Evolutionary conservation across 2,113 vertebrate species (phyloP).

Genomic region (Pungitius pungitius): DNA sequence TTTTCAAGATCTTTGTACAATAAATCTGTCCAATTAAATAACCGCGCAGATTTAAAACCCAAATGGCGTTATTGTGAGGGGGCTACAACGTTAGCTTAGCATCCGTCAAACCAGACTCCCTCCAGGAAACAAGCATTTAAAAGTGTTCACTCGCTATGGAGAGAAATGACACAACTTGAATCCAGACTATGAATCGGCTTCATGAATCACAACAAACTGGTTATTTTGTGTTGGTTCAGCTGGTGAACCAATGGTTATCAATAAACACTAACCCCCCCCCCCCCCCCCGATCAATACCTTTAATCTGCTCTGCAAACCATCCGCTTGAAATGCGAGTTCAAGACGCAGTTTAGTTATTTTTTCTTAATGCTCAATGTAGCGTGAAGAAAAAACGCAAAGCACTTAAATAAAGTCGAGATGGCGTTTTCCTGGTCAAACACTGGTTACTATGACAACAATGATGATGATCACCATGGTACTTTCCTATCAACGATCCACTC

Average conservation of each 20-base stretch:
- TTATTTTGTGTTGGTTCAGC: not conserved
- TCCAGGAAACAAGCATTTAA: not conserved
- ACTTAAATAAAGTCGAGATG: slow-evolving; percentile 19
- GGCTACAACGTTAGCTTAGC: not conserved
- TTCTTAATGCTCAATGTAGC: too few species aligned
- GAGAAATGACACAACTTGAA: not conserved
- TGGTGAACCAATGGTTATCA: too few species aligned
- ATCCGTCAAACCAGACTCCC: not conserved
- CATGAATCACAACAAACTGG: not conserved
- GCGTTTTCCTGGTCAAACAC: slow-evolving; percentile 16
- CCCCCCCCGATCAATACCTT: too few species aligned
- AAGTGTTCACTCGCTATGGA: not conserved
- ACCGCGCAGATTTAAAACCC: not conserved
- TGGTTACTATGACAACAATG: not conserved
- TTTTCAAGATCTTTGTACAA: too few species aligned
- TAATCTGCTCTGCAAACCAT: not conserved
- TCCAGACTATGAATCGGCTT: not conserved
- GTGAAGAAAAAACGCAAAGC: too few species aligned
- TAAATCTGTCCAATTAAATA: too few species aligned
- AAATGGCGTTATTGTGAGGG: not conserved
- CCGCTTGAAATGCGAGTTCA: too few species aligned
- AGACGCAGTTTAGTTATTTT: too few species aligned
- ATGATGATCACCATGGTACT: not conserved
- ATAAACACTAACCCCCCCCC: too few species aligned
- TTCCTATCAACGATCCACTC: too few species aligned